Percentiles rank a stretch among this genome's conserved stretches.
These are phyloP conservation scores for Apus apus DNA, from an alignment of 2,113 vertebrate species.

Conservation along the genomic window DNA sequence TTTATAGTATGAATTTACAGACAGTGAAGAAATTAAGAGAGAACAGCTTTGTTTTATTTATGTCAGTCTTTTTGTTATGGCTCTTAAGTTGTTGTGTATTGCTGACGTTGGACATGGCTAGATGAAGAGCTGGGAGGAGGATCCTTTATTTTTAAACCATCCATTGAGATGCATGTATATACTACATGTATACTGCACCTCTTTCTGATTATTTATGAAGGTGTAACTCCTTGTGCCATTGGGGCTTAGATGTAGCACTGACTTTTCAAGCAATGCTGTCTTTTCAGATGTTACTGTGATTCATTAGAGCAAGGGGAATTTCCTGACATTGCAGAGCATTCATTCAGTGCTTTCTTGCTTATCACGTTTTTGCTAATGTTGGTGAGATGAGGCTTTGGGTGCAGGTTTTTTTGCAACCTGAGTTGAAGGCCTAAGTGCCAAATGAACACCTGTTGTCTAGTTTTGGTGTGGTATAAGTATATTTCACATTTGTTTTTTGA, in stretches of 20 bases:
- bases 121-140: not conserved
- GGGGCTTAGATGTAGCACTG: not conserved
- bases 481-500: not conserved
- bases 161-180: not conserved
- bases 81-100: not conserved
- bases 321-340: not conserved
- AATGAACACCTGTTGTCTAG: not conserved
- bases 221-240: not conserved
- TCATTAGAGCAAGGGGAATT: not conserved
- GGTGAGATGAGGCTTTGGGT: not conserved
- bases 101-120: not conserved
- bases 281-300: not conserved
- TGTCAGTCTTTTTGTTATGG: not conserved
- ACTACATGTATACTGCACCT: not conserved
- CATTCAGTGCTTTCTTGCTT: not conserved
- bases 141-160: not conserved
- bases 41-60: not conserved
- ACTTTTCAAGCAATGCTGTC: not conserved
- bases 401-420: not conserved
- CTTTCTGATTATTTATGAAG: not conserved
- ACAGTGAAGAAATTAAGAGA: not conserved
- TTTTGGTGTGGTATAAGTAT: not conserved
- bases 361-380: not conserved
- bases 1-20: not conserved
- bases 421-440: not conserved